phyloP scores from a whole-genome alignment of 2,113 vertebrate species.

The Notechis scutatus region DNA sequence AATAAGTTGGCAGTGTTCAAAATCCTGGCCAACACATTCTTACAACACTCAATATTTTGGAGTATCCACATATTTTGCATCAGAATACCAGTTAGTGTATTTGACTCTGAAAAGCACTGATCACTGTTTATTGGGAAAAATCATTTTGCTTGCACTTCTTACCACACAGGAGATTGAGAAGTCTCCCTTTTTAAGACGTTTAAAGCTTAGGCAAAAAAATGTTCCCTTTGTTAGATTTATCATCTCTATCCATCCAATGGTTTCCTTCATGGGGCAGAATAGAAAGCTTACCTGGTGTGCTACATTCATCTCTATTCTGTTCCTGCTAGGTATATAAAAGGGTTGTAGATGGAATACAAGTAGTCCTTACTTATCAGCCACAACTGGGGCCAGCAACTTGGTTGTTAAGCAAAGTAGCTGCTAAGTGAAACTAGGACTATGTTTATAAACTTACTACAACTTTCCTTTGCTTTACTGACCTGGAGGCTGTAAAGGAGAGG shows the following conservation, averaged over 20 bases:
- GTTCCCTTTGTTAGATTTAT: neutral
- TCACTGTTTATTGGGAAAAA: constrained; percentile 13
- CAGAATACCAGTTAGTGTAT: constrained; percentile 28
- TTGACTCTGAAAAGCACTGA: constrained; percentile 35
- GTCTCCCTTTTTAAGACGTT: constrained; percentile 45
- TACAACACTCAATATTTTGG: constrained; percentile 48
- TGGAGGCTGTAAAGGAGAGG: neutral
- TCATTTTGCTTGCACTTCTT: constrained; percentile 48
- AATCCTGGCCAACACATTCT: constrained; percentile 28
- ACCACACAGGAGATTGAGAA: constrained; percentile 43
- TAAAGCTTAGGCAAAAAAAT: constrained; percentile 7
- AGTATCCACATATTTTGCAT: constrained; percentile 26
- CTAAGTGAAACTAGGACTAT: neutral
- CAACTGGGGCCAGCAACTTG: neutral
- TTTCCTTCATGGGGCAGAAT: neutral
- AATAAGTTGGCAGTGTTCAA: constrained; percentile 52
- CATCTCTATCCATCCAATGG: neutral
- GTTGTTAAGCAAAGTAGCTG: neutral
- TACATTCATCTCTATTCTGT: neutral
- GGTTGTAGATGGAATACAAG: neutral
- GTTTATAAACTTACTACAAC: neutral
- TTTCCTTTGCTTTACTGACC: neutral
- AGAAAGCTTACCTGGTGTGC: neutral
- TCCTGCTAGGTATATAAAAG: neutral
- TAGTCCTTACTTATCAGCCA: neutral